Base-by-base conservation (phyloP, 2,113 vertebrate species). In the Cyprinodon variegatus region DNA sequence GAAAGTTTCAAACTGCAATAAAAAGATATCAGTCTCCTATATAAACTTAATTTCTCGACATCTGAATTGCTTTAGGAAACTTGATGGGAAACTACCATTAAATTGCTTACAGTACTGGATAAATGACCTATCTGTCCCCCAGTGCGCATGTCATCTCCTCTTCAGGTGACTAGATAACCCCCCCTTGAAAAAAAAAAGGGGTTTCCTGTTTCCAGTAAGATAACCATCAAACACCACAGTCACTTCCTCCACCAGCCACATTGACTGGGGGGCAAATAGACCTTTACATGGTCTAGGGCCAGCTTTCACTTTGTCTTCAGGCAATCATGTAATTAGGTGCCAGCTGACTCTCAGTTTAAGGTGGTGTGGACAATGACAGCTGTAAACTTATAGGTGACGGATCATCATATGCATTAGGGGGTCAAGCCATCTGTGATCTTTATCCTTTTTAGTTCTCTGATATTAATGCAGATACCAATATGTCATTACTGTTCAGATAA, bases 151-250 rank as follows among this genome's bases (percentile, higher is more conserved):
- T 90, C 90, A 86, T 69, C 86, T 88, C 79, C 86, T 90, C 86
- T 88, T 65, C 79, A 81, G 72, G 50, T 85, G 68, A 73, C 22
- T 64, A 78, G 89, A 90, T 93, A 91, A 92, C 87, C 87, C 85
- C 65, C 1, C 29, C 29, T 29, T 29, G 29, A 29, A 29, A 29
- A 39, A 82, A 92, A 88, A 91, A 90, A 89, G 77, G 89, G 46
- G 41, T 79, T 92, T 92, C 90, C 92, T 92, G 92, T 79, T 29
- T 29, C 29, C 86, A 79, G 82, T 70, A 81, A 88, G 88, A 91
- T 90, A 90, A 85, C 76, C 74, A 92, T 87, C 89, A 82, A 67
- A 50, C 76, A 61, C 76, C 65, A 67, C 64, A 11, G 64, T 87
- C 82, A 83, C 90, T 90, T 90, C 86, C 88, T 87, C 78, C 67